phyloP scores from a whole-genome alignment of 1,140 invertebrate species.

The Teleopsis dalmanni region DNA sequence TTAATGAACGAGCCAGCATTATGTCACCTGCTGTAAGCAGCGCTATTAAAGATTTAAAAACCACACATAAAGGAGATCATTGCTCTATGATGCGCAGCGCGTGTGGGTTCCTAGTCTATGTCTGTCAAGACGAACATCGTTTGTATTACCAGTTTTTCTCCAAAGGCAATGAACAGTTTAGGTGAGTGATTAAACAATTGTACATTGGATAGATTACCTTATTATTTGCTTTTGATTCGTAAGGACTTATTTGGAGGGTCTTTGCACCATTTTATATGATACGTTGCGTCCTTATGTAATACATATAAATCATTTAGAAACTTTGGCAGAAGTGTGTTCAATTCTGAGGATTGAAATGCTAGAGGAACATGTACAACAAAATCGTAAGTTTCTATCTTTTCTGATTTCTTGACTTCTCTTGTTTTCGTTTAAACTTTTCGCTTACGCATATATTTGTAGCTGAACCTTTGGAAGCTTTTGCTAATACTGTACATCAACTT shows the following conservation, averaged over 20 bases:
- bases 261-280: constrained; percentile 90
- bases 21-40: constrained; percentile 60
- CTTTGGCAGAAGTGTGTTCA: constrained; percentile 90
- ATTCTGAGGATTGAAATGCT: constrained; percentile 91
- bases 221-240: constrained; percentile 15
- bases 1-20: constrained; percentile 60
- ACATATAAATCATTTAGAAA: constrained; percentile 95
- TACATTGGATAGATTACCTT: neutral
- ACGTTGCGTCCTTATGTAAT: constrained; percentile 90
- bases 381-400: constrained; percentile 54
- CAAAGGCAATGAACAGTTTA: constrained; percentile 55
- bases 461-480: constrained; percentile 71
- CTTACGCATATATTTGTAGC: too few relatives aligned
- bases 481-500: constrained; percentile 73
- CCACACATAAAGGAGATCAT: constrained; percentile 70
- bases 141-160: constrained; percentile 86
- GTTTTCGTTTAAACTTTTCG: too few relatives aligned
- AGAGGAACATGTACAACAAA: constrained; percentile 84
- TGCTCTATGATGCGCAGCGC: constrained; percentile 81
- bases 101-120: constrained; percentile 81
- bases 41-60: constrained; percentile 64
- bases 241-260: constrained; percentile 67
- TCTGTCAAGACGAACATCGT: constrained; percentile 86
- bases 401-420: too few relatives aligned
- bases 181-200: constrained; percentile 47